Percentiles rank a stretch among this genome's conserved stretches.
phyloP scores from a whole-genome alignment of 1,140 invertebrate species.

The Bombus sibiricus region DNA sequence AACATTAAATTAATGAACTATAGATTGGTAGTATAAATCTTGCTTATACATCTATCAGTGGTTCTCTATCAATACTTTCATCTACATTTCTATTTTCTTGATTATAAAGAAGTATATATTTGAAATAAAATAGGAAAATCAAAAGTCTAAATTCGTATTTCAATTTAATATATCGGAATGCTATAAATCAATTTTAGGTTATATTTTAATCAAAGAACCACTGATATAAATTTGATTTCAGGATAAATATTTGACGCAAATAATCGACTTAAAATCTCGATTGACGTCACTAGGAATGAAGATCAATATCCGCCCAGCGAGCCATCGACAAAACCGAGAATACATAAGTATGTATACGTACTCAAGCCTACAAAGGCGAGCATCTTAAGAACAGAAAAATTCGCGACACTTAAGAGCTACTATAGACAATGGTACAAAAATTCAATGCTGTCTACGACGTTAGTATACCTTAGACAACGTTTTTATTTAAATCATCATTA shows the following conservation, averaged over 20 bases:
- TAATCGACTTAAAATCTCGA: not conserved
- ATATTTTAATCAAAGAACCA: not conserved
- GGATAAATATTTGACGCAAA: not conserved
- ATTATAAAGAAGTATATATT: not conserved
- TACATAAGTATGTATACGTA: conserved; percentile 44
- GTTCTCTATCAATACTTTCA: not conserved
- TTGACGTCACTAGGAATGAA: not conserved
- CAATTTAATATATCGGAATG: not conserved
- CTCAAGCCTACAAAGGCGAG: conserved; percentile 47
- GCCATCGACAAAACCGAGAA: conserved; percentile 38
- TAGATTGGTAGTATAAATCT: too few relatives aligned
- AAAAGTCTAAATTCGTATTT: not conserved
- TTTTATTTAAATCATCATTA: conserved; percentile 50
- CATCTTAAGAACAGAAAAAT: conserved; percentile 60
- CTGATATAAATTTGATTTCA: too few relatives aligned
- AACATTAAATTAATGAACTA: not conserved
- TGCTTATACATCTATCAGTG: not conserved
- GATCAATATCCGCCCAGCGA: conserved; percentile 39
- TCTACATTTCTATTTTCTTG: not conserved
- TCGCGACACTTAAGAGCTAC: conserved; percentile 77
- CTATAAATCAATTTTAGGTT: not conserved
- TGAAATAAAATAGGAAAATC: not conserved
- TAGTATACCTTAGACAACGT: conserved; percentile 77
- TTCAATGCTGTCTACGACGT: conserved; percentile 78
- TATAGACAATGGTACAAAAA: conserved; percentile 82